phyloP scores from a whole-genome alignment of 2,113 vertebrate genomes.

The Platysteira castanea region DNA sequence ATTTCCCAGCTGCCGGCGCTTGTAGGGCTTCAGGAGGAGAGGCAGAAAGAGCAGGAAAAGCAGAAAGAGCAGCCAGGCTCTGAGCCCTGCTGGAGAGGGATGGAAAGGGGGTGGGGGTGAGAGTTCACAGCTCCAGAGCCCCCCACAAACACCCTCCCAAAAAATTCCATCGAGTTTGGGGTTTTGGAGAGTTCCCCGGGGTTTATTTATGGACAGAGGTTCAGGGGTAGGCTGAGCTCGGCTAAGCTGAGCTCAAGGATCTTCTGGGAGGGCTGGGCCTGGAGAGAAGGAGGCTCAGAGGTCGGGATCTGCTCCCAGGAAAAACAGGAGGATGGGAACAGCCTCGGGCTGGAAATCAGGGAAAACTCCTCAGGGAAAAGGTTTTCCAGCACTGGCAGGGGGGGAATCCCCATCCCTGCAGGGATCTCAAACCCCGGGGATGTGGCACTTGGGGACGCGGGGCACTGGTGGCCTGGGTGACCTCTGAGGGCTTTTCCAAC shows the following conservation, averaged over 20 bases:
- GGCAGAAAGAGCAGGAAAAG: slow-evolving; percentile 10
- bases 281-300: background rate
- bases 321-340: background rate
- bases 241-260: background rate
- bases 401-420: rapidly evolving
- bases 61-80: slow-evolving; percentile 19
- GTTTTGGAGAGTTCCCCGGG: background rate
- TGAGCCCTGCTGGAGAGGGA: background rate
- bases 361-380: background rate
- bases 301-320: background rate
- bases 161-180: rapidly evolving
- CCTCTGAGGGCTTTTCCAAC: background rate
- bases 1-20: slow-evolving; percentile 20
- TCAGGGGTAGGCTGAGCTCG: background rate
- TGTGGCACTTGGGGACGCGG: background rate
- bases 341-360: background rate
- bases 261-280: background rate
- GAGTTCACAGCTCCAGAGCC: background rate
- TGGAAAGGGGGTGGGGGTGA: background rate
- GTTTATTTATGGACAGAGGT: background rate
- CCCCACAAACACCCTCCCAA: background rate
- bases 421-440: background rate
- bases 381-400: background rate
- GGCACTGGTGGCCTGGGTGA: background rate
- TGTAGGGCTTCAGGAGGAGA: background rate